phyloP scores from a whole-genome alignment of 2,888 invertebrate species.

The Archaeoteleia sp. region DNA sequence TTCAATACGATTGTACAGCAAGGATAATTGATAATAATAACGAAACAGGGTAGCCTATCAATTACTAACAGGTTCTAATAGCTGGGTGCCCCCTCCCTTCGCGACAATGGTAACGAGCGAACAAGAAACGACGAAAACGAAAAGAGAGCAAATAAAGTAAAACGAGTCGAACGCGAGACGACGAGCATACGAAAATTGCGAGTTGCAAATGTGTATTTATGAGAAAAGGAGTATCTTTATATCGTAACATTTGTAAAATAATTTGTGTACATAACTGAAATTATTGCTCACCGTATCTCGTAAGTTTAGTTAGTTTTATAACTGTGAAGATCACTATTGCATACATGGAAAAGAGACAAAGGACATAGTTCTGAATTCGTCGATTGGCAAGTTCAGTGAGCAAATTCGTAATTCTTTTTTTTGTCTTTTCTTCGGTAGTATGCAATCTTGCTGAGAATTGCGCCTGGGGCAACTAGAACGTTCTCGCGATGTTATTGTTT shows the following conservation, averaged over 20 bases:
- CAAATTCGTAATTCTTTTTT: too few species aligned
- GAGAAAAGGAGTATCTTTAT: constrained; percentile 63
- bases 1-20: constrained; percentile 48
- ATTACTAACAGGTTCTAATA: constrained; percentile 67
- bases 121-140: constrained; percentile 22
- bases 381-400: neutral
- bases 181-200: constrained; percentile 20
- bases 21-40: constrained; percentile 68
- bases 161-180: constrained; percentile 7
- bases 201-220: constrained; percentile 50
- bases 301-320: constrained; percentile 74
- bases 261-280: constrained; percentile 74
- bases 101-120: constrained; percentile 43
- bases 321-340: constrained; percentile 66
- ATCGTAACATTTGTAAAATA: constrained; percentile 71
- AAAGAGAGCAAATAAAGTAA: constrained; percentile 10
- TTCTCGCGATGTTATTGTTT: too few species aligned
- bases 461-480: too few species aligned
- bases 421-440: too few species aligned
- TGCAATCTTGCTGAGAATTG: too few species aligned
- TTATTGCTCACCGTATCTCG: constrained; percentile 73
- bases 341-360: constrained; percentile 19
- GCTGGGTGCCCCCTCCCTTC: constrained; percentile 50
- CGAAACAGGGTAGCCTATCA: constrained; percentile 75
- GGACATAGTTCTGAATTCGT: neutral